These are phyloP conservation scores for Ianthella basta DNA, from an alignment of 37 sponge, comb jelly and placozoan species.

Conservation along the genomic window DNA sequence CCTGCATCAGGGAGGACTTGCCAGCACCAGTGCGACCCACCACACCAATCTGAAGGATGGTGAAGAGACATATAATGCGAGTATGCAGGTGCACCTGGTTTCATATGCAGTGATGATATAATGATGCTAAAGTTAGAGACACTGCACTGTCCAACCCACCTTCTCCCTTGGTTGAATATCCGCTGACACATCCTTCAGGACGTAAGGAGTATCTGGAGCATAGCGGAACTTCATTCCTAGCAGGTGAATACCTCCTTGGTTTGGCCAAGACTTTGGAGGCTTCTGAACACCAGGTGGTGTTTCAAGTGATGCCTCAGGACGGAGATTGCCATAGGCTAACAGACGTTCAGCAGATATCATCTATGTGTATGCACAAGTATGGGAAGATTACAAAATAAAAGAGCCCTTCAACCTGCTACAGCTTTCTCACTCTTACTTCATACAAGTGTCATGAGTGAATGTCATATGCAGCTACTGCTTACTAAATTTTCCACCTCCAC, in stretches of 20 bases:
- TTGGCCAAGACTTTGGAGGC: constrained; percentile 70
- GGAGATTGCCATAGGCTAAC: constrained; percentile 55
- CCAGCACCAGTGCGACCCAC: constrained; percentile 93
- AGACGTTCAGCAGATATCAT: constrained; percentile 79
- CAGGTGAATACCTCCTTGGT: constrained; percentile 39
- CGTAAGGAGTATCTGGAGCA: constrained; percentile 44
- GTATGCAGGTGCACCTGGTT: too few relatives aligned
- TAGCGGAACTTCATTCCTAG: constrained; percentile 54
- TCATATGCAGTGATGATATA: too few relatives aligned
- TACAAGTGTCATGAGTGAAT: too few relatives aligned
- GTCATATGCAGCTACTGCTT: too few relatives aligned
- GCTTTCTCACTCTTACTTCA: too few relatives aligned
- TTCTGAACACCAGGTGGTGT: constrained; percentile 28
- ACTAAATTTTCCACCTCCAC: too few relatives aligned
- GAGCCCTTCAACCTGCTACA: too few relatives aligned
- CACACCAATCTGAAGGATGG: constrained; percentile 71
- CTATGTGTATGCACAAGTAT: too few relatives aligned
- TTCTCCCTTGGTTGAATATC: constrained; percentile 66
- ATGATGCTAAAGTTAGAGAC: too few relatives aligned
- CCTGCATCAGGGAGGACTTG: constrained; percentile 80
- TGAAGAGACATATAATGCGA: too few relatives aligned
- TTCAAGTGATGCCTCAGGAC: constrained; percentile 53
- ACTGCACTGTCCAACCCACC: constrained; percentile 20
- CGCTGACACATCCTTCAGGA: constrained; percentile 56
- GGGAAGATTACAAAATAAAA: too few relatives aligned